Conservation (phyloP, 2,888 invertebrate genomes). For the Tipula confusa region DNA sequence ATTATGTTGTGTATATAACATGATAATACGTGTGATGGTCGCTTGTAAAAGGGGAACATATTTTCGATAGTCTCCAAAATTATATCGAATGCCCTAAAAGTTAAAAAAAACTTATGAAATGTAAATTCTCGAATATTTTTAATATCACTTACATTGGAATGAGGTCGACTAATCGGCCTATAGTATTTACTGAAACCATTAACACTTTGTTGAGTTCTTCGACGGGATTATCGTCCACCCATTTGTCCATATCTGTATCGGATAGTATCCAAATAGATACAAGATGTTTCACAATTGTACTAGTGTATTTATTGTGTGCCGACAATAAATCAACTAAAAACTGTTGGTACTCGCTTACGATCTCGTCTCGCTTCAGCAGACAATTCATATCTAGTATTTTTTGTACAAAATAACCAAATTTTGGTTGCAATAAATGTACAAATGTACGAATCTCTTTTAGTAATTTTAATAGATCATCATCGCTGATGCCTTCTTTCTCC, state of each 20-base stretch:
- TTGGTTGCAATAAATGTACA: constrained; percentile 56
- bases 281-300: constrained; percentile 57
- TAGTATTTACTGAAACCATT: constrained; percentile 61
- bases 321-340: constrained; percentile 64
- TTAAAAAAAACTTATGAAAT: constrained; percentile 51
- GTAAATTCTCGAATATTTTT: not conserved
- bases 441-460: constrained; percentile 56
- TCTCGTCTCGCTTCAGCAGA: constrained; percentile 40
- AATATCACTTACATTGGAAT: constrained; percentile 52
- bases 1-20: constrained; percentile 75
- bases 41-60: constrained; percentile 74
- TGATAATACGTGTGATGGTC: constrained; percentile 62
- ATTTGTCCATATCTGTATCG: constrained; percentile 53
- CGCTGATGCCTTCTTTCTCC: constrained; percentile 42
- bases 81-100: constrained; percentile 56
- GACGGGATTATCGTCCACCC: constrained; percentile 58
- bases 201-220: constrained; percentile 55
- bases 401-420: constrained; percentile 57
- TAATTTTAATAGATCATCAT: constrained; percentile 55
- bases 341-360: constrained; percentile 57
- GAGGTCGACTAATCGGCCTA: constrained; percentile 50
- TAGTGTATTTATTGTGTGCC: constrained; percentile 62
- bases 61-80: constrained; percentile 60
- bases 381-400: constrained; percentile 53
- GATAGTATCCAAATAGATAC: constrained; percentile 57